These are phyloP conservation scores for Catamblyrhynchus diadema DNA, from an alignment of 2,797 vertebrate genomes.

Conservation along the genomic window DNA sequence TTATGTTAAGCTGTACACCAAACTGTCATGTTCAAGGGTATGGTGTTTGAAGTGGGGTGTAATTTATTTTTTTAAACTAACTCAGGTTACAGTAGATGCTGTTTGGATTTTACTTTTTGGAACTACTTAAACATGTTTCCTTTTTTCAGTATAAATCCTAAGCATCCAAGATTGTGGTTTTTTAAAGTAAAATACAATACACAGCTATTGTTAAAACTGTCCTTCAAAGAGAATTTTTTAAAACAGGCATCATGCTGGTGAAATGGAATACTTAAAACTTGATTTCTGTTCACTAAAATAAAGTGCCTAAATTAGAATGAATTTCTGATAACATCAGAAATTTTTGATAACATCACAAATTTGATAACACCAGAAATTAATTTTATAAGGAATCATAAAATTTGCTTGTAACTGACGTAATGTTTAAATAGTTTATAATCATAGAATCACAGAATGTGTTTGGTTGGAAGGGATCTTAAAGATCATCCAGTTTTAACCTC, in stretches of 20 bases:
- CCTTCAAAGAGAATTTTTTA: neutral
- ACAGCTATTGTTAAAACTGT: neutral
- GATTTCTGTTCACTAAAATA: neutral
- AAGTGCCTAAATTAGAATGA: neutral
- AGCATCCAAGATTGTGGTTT: accelerated
- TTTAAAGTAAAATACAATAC: neutral
- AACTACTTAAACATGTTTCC: neutral
- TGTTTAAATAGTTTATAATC: neutral
- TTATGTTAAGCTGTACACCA: neutral
- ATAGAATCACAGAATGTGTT: neutral
- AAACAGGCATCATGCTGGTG: accelerated
- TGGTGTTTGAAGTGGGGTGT: neutral
- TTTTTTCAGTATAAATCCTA: neutral
- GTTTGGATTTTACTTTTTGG: neutral
- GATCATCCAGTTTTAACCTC: neutral
- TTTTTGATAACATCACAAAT: too few species aligned
- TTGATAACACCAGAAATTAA: neutral
- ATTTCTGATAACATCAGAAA: neutral
- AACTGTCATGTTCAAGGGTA: neutral
- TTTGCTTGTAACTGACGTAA: neutral
- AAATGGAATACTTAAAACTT: neutral
- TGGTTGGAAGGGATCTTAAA: neutral
- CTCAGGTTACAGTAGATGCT: neutral
- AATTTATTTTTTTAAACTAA: neutral
- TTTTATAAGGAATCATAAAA: neutral